These are phyloP conservation scores for Chaetura pelagica DNA, from an alignment of 2,113 vertebrate species.

Conservation along the genomic window DNA sequence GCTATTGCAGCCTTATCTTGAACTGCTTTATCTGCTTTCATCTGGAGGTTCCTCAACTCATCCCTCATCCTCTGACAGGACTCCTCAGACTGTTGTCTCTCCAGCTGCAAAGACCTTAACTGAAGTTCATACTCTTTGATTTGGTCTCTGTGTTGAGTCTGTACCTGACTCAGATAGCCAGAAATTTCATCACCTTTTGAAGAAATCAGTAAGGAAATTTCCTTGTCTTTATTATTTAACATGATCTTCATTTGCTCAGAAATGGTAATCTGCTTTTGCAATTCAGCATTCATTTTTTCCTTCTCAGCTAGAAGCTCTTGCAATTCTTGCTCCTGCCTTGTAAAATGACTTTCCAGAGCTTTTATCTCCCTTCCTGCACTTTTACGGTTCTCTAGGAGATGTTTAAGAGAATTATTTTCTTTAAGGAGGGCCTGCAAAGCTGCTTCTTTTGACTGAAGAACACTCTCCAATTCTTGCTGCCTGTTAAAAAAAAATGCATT, in stretches of 20 bases:
- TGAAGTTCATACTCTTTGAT: slow-evolving; percentile 77
- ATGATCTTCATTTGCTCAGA: slow-evolving; percentile 83
- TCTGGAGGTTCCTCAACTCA: slow-evolving; percentile 75
- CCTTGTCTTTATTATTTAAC: slow-evolving; percentile 83
- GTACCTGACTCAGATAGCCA: slow-evolving; percentile 82
- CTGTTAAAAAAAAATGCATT: slow-evolving; percentile 71
- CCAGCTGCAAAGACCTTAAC: slow-evolving; percentile 68
- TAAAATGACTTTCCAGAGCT: slow-evolving; percentile 68
- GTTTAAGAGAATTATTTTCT: slow-evolving; percentile 73
- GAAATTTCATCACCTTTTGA: slow-evolving; percentile 85
- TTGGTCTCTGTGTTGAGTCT: slow-evolving; percentile 79
- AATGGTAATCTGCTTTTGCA: slow-evolving; percentile 83
- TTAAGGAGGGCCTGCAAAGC: slow-evolving; percentile 70
- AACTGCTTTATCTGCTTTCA: slow-evolving; percentile 58
- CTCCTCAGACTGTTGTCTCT: slow-evolving; percentile 73
- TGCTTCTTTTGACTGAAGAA: slow-evolving; percentile 71
- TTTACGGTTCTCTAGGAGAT: slow-evolving; percentile 68
- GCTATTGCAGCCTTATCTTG: slow-evolving; percentile 78
- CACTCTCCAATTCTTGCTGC: slow-evolving; percentile 63
- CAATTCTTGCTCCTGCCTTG: slow-evolving; percentile 75
- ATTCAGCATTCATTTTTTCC: slow-evolving; percentile 71
- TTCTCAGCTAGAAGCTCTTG: slow-evolving; percentile 69
- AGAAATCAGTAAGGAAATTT: slow-evolving; percentile 85
- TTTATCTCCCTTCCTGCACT: slow-evolving; percentile 70
- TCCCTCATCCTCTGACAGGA: slow-evolving; percentile 69